Evolutionary conservation across 2,888 invertebrate genomes (phyloP).

Genomic region (Kuschelorhynchus macadamiae): DNA sequence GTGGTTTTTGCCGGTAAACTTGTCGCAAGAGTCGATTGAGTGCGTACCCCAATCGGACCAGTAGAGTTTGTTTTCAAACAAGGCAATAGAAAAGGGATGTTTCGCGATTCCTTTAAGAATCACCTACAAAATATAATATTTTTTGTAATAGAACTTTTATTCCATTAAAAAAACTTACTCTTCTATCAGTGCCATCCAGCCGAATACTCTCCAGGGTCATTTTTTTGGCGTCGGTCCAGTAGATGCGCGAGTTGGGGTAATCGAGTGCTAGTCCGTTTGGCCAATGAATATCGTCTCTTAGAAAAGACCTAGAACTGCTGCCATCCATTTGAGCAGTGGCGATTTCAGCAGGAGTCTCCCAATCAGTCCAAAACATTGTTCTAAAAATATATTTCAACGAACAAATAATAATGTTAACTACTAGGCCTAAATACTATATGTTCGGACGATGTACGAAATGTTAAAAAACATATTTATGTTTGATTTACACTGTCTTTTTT

Average conservation of each 20-base stretch:
- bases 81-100: constrained; percentile 86
- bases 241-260: constrained; percentile 82
- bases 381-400: constrained; percentile 67
- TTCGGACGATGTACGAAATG: too few relatives aligned
- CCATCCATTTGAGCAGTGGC: constrained; percentile 91
- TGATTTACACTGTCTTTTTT: too few relatives aligned
- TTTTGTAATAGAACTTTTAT: too few relatives aligned
- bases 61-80: constrained; percentile 90
- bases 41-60: constrained; percentile 92
- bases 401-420: too few relatives aligned
- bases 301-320: constrained; percentile 72
- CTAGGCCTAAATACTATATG: too few relatives aligned
- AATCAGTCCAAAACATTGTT: constrained; percentile 93
- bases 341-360: constrained; percentile 82
- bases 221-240: constrained; percentile 89
- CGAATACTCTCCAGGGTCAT: constrained; percentile 76
- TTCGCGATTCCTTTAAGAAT: constrained; percentile 75
- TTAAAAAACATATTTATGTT: too few relatives aligned
- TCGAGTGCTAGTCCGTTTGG: constrained; percentile 92
- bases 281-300: constrained; percentile 78
- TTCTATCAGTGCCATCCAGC: constrained; percentile 77
- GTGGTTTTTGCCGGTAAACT: constrained; percentile 79
- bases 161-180: constrained; percentile 65
- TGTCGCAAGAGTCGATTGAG: constrained; percentile 83
- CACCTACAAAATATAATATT: constrained; percentile 58